Evolutionary conservation across 2,888 invertebrate species (phyloP).

Genomic region (Cosmopolites sordidus): DNA sequence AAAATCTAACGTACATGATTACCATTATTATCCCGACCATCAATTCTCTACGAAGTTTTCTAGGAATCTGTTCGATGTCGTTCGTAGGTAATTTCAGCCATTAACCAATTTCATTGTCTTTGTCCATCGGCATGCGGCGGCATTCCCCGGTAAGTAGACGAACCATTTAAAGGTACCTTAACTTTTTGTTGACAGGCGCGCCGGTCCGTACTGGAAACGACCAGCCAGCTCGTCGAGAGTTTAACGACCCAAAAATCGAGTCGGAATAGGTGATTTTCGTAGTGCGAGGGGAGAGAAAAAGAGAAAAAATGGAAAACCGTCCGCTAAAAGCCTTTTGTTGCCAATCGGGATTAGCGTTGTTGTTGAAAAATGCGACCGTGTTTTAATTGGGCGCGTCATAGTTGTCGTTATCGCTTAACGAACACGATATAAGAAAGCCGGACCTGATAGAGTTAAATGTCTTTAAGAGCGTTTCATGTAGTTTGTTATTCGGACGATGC

Average conservation of each 20-base stretch:
- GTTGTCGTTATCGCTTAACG: not conserved
- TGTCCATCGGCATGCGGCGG: slow-evolving; percentile 16
- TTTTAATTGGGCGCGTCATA: not conserved
- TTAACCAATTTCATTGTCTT: slow-evolving; percentile 23
- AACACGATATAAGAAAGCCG: not conserved
- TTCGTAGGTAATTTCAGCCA: slow-evolving; percentile 15
- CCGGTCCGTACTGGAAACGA: too few species aligned
- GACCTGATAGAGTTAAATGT: too few species aligned
- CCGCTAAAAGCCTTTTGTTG: too few species aligned
- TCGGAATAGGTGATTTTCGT: too few species aligned
- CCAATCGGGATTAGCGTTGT: too few species aligned
- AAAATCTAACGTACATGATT: too few species aligned
- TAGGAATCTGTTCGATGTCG: not conserved
- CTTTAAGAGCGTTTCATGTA: too few species aligned
- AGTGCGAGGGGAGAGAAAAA: too few species aligned
- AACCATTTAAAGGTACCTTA: slow-evolving; percentile 27
- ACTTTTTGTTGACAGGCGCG: slow-evolving; percentile 19
- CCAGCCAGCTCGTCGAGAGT: slow-evolving; percentile 15
- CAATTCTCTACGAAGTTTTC: too few species aligned
- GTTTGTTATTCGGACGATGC: too few species aligned
- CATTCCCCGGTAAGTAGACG: slow-evolving; percentile 24
- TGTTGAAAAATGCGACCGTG: not conserved
- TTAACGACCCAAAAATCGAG: slow-evolving; percentile 20
- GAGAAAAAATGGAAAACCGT: too few species aligned
- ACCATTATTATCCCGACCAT: too few species aligned